Evolutionary conservation across 2,888 invertebrate species (phyloP), one percentile per base, ranked within the genome.

Genomic region (Cataglyphis altisquamis): DNA sequence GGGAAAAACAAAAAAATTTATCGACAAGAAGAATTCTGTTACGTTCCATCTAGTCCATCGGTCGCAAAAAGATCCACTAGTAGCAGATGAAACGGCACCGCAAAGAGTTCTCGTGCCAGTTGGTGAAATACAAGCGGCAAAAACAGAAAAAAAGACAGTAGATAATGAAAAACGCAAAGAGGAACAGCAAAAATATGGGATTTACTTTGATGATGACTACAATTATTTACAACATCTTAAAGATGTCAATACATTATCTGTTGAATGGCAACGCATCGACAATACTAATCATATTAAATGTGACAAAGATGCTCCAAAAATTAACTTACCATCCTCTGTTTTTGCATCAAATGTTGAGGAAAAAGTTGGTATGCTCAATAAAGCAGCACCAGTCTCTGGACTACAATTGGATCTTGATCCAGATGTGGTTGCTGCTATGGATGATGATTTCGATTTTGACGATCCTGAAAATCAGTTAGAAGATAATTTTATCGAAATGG

Each of bases 201-300:
- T 99, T 85, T 98, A 97, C 94, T 99, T 97, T 94, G 99, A 99
- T 91, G 99, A 99, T 95, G 98, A 99, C 90, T 99, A 98, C 94
- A 97, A 99, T 94, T 99, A 99, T 93, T 95, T 99, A 88, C 98
- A 99, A 94, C 99, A 99, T 96, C 96, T 99, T 82, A 96, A 96
- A 91, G 97, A 97, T 86, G 95, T 96, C 0, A 95, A 95, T 89
- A 95, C 96, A 88, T 95, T 96, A 86, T 95, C 95, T 1, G 94
- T 96, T 85, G 96, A 96, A 82, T 95, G 97, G 95, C 96, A 96
- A 86, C 90, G 91, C 21, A 92, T 96, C 91, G 93, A 94, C 29
- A 88, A 88, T 70, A 82, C 86, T 12, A 91, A 82, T 45, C 83
- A 82, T 15, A 77, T 85, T 15, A 92, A 94, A 90, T 94, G 84